phyloP scores from a whole-genome alignment of 1,140 invertebrate genomes.

The Frieseomelitta varia region DNA sequence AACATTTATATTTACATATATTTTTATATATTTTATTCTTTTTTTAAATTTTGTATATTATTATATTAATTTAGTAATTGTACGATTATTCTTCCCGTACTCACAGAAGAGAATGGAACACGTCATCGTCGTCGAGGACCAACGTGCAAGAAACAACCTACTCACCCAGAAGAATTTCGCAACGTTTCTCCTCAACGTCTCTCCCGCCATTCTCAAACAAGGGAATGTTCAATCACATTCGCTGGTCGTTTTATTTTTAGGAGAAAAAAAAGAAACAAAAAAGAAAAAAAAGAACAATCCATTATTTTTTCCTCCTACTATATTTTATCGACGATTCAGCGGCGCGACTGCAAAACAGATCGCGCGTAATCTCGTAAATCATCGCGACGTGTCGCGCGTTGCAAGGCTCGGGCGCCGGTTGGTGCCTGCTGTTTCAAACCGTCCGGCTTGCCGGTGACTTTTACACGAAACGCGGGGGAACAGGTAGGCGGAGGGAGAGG shows the following conservation, averaged over 20 bases:
- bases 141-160: too few species aligned
- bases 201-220: not conserved
- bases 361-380: conserved; percentile 43
- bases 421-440: not conserved
- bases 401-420: not conserved
- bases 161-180: too few species aligned
- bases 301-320: not conserved
- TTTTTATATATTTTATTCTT: too few species aligned
- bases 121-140: too few species aligned
- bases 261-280: too few species aligned
- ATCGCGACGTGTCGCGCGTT: conserved; percentile 30
- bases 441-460: conserved; percentile 11
- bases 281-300: not conserved
- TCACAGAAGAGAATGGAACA: too few species aligned
- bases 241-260: not conserved
- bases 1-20: too few species aligned
- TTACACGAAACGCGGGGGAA: not conserved
- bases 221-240: too few species aligned
- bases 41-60: too few species aligned
- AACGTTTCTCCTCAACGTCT: too few species aligned
- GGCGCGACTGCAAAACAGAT: conserved; percentile 9
- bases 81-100: too few species aligned
- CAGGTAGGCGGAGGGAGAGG: not conserved
- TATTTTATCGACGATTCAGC: not conserved
- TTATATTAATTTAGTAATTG: too few species aligned